Evolutionary conservation across 2,113 vertebrate species (phyloP), one percentile per base, ranked within the genome.

Genomic region (Sinocyclocheilus rhinocerous): DNA sequence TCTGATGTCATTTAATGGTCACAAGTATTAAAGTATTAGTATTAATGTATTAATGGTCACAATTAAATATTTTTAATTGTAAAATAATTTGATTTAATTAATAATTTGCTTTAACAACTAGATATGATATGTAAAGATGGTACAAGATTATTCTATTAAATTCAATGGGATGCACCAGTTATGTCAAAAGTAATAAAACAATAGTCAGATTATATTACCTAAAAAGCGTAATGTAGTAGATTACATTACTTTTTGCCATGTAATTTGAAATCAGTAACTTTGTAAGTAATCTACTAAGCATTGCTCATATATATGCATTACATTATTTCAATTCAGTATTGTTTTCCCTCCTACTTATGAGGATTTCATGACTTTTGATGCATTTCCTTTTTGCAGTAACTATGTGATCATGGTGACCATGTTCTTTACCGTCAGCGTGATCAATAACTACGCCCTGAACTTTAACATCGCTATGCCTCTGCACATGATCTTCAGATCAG

Each of bases 401-500:
- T 99, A 99, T 15, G 89, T 95, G 22, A 88, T 96, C 61, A 99
- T 99, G 98, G 98, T 99, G 79, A 94, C 96, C 75, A 99, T 99
- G 98, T 99, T 99, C 95, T 99, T 99, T 94, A 96, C 97, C 0
- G 95, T 99, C 91, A 99, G 97, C 0, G 97, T 99, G 89, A 95
- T 99, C 87, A 99, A 99, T 93, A 99, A 99, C 92, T 99, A 99
- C 0, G 97, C 97, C 72, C 96, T 99, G 86, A 99, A 99, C 88
- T 96, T 99, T 88, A 98, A 97, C 90, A 98, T 99, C 0, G 95
- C 97, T 36, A 99, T 99, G 98, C 98, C 98, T 0, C 91, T 99
- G 87, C 98, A 99, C 89, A 99, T 99, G 98, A 98, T 99, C 92
- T 99, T 99, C 92, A 95, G 98, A 97, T 99, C 98, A 4, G 98